These are phyloP conservation scores for Amphiprion clarkii DNA, from an alignment of 2,797 vertebrate genomes.

Conservation along the genomic window DNA sequence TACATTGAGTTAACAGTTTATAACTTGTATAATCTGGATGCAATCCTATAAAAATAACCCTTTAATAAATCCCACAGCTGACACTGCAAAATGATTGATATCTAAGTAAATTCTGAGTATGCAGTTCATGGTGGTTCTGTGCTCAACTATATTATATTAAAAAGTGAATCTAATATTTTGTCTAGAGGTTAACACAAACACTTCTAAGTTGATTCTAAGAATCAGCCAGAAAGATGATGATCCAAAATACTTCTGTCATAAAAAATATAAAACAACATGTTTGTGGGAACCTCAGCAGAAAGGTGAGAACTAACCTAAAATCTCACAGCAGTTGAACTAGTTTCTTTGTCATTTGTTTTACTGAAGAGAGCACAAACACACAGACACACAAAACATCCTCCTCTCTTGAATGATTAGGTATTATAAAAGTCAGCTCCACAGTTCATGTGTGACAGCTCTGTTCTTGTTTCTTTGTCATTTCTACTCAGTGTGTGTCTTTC, in stretches of 20 bases:
- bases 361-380: constrained; percentile 20
- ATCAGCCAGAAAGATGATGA: neutral
- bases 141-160: neutral
- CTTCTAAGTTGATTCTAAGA: neutral
- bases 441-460: constrained; percentile 84
- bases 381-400: constrained; percentile 25
- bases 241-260: neutral
- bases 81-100: neutral
- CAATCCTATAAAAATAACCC: neutral
- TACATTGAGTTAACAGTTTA: neutral
- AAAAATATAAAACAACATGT: neutral
- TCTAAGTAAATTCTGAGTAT: neutral
- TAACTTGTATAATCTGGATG: constrained; percentile 4
- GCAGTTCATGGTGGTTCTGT: neutral
- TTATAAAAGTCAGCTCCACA: constrained; percentile 62
- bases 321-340: neutral
- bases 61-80: neutral
- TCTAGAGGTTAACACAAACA: neutral
- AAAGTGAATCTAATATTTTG: neutral
- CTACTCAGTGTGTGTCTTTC: constrained; percentile 89
- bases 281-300: constrained; percentile 3
- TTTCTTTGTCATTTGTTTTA: constrained; percentile 43
- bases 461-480: constrained; percentile 86
- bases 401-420: constrained; percentile 48
- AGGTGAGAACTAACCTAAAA: constrained; percentile 13